Evolutionary conservation across 1,140 invertebrate species (phyloP).

Genomic region (Reticulitermes speratus): DNA sequence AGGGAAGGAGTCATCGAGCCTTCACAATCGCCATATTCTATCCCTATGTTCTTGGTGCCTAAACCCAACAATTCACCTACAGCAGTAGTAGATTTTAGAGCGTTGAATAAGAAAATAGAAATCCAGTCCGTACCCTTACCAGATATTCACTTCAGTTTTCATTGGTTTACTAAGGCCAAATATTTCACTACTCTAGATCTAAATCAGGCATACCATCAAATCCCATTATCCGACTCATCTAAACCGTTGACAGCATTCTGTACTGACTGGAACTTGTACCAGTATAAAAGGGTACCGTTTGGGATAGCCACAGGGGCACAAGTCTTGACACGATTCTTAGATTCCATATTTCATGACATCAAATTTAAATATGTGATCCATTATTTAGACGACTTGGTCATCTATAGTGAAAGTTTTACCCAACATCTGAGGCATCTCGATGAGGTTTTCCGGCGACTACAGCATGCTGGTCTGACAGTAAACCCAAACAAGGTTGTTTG

Average conservation of each 20-base stretch:
- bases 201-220: constrained; percentile 6
- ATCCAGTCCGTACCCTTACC: too few species aligned
- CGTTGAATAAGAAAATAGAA: too few species aligned
- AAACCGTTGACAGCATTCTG: too few species aligned
- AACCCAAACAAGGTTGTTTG: not conserved
- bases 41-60: too few species aligned
- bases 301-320: not conserved
- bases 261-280: constrained; percentile 9
- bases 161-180: too few species aligned
- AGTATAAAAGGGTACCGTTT: not conserved
- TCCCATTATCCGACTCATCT: not conserved
- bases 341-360: not conserved
- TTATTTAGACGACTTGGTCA: constrained; percentile 20
- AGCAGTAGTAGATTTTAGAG: too few species aligned
- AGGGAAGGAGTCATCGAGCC: too few species aligned
- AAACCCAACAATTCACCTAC: too few species aligned
- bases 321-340: not conserved
- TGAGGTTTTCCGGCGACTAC: not conserved
- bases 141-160: too few species aligned
- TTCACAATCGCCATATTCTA: too few species aligned
- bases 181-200: not conserved
- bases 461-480: not conserved
- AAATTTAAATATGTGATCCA: constrained; percentile 10
- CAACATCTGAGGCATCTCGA: not conserved
- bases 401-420: constrained; percentile 12